These are phyloP conservation scores for Drosophila multiciliata DNA, from an alignment of 2,888 invertebrate species.

Conservation along the genomic window DNA sequence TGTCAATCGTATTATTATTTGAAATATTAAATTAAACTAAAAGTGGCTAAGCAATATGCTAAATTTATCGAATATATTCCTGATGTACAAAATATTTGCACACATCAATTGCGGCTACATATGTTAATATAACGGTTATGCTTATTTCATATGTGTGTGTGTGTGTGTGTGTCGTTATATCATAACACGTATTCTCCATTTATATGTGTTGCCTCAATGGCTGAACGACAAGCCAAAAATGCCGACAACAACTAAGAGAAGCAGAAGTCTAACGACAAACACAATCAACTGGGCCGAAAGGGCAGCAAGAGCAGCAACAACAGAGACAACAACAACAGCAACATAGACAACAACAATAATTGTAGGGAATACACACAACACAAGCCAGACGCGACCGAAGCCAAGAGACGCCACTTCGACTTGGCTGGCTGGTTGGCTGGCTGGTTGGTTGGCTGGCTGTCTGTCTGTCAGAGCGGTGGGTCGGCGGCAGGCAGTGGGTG, in stretches of 20 bases:
- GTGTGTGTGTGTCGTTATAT: background rate
- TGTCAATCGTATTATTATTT: background rate
- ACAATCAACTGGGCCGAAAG: conserved; percentile 61
- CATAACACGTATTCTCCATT: conserved; percentile 1
- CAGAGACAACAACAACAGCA: background rate
- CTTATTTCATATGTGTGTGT: background rate
- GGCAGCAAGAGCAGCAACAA: conserved; percentile 22
- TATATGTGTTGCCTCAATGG: background rate
- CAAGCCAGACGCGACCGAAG: conserved; percentile 25
- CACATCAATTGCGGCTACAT: background rate
- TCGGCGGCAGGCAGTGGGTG: background rate
- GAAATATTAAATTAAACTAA: background rate
- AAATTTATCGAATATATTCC: background rate
- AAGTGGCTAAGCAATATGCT: background rate
- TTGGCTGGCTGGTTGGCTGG: background rate
- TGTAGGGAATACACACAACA: conserved; percentile 12
- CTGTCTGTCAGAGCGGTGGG: background rate
- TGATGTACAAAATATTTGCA: background rate
- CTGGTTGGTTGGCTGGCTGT: background rate
- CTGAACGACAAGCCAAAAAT: background rate
- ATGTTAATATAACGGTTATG: background rate
- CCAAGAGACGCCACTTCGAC: conserved; percentile 5
- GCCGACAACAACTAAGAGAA: background rate
- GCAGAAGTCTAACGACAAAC: conserved; percentile 46
- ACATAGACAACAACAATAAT: conserved; percentile 13